phyloP scores from a whole-genome alignment of 2,113 vertebrate species.

The Terrapene triunguis region DNA sequence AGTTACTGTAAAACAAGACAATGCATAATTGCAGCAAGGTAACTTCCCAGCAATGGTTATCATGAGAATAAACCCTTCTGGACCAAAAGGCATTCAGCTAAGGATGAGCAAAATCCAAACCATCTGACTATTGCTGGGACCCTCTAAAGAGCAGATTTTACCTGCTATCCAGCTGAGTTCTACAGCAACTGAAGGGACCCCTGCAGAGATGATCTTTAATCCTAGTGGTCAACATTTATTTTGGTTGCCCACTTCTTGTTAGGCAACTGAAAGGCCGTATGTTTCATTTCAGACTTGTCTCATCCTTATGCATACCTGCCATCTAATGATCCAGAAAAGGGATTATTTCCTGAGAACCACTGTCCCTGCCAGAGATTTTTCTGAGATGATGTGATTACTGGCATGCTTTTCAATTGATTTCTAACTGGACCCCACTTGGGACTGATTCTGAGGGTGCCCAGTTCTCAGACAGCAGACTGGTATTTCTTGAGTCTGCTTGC shows the following conservation, averaged over 20 bases:
- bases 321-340: conserved; percentile 73
- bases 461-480: conserved; percentile 44
- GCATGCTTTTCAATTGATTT: conserved; percentile 42
- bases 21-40: conserved; percentile 76
- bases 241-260: conserved; percentile 22
- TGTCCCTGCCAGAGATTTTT: conserved; percentile 63
- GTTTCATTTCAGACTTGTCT: conserved; percentile 39
- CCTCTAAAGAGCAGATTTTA: conserved; percentile 29
- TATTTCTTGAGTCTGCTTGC: conserved; percentile 56
- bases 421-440: conserved; percentile 38
- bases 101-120: conserved; percentile 77
- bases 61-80: conserved; percentile 81
- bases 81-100: conserved; percentile 87
- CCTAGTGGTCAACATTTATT: background rate
- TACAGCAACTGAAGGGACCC: conserved; percentile 29
- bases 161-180: conserved; percentile 48
- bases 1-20: conserved; percentile 78
- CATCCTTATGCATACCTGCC: conserved; percentile 78
- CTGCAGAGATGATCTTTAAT: background rate
- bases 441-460: conserved; percentile 39
- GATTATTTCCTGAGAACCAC: conserved; percentile 78
- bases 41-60: conserved; percentile 78
- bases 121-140: conserved; percentile 46
- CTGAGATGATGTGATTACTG: conserved; percentile 39
- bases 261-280: conserved; percentile 22